phyloP scores from a whole-genome alignment of 2,888 invertebrate species.

The Subacronicta megacephala region DNA sequence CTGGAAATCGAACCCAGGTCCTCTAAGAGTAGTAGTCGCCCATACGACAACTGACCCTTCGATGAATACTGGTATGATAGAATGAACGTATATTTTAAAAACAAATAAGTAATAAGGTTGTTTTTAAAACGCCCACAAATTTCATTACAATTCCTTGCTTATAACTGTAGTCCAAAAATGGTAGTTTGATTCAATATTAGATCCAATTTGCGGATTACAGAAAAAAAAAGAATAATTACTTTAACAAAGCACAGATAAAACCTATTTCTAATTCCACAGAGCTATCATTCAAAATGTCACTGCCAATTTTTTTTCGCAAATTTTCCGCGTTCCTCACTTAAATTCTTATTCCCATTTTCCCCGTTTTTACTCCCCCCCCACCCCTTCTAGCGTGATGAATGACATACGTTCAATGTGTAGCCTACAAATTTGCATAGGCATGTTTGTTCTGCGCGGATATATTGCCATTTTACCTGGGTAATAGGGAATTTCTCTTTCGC shows the following conservation, averaged over 20 bases:
- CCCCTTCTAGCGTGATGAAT: constrained; percentile 46
- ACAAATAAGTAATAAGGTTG: too few species aligned
- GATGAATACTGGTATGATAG: too few species aligned
- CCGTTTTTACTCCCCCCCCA: constrained; percentile 16
- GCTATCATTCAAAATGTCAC: constrained; percentile 22
- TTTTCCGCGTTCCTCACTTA: constrained; percentile 3
- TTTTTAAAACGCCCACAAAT: too few species aligned
- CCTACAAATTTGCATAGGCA: constrained; percentile 55
- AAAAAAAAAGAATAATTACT: too few species aligned
- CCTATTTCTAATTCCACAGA: background rate
- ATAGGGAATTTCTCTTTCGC: constrained; percentile 34
- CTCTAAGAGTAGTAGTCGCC: too few species aligned
- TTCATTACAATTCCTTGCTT: too few species aligned
- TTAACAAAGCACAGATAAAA: background rate
- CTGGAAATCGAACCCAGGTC: too few species aligned
- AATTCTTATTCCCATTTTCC: constrained; percentile 31
- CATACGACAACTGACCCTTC: too few species aligned
- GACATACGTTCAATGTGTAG: constrained; percentile 54
- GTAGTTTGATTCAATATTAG: too few species aligned
- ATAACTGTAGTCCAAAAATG: too few species aligned
- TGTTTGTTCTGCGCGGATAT: constrained; percentile 52
- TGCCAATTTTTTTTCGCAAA: constrained; percentile 1
- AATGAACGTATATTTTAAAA: too few species aligned
- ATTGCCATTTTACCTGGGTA: constrained; percentile 45
- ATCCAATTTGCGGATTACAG: too few species aligned